phyloP scores from a whole-genome alignment of 30 jellyfish, hydroid and myxozoan genomes.

The Aurelia aurita region DNA sequence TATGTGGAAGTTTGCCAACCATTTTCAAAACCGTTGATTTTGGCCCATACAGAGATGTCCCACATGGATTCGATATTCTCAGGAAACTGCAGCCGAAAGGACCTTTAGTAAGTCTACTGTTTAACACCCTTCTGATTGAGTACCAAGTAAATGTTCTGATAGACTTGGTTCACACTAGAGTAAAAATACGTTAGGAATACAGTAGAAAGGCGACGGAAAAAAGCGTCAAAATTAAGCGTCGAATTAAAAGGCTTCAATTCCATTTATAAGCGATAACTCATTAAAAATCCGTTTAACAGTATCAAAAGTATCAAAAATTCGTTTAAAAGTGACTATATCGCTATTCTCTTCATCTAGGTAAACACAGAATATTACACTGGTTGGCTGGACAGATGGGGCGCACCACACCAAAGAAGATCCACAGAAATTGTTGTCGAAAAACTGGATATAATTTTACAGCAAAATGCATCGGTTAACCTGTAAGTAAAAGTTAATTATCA shows the following conservation, averaged over 20 bases:
- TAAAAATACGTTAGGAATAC: background rate
- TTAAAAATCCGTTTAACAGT: too few relatives aligned
- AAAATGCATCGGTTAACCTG: conserved; percentile 85
- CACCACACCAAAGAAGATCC: conserved; percentile 74
- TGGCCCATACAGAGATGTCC: conserved; percentile 77
- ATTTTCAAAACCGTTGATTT: conserved; percentile 82
- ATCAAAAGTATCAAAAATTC: too few relatives aligned
- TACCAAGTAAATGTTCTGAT: too few relatives aligned
- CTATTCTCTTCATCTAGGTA: background rate
- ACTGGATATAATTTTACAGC: conserved; percentile 61
- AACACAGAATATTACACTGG: conserved; percentile 92
- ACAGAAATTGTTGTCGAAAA: conserved; percentile 58
- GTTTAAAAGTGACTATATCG: too few relatives aligned
- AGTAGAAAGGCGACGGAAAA: background rate
- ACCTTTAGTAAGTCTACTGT: conserved; percentile 68
- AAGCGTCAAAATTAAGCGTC: too few relatives aligned
- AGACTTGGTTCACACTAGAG: too few relatives aligned
- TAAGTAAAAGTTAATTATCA: too few relatives aligned
- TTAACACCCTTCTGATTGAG: background rate
- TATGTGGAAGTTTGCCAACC: conserved; percentile 78
- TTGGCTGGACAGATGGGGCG: conserved; percentile 88
- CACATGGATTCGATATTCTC: conserved; percentile 67
- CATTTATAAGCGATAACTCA: too few relatives aligned
- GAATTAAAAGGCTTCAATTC: too few relatives aligned
- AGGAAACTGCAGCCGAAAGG: conserved; percentile 85